Base-by-base conservation (phyloP, 53 echinoderm and acorn worm species). In the Actinopyga echinites region DNA sequence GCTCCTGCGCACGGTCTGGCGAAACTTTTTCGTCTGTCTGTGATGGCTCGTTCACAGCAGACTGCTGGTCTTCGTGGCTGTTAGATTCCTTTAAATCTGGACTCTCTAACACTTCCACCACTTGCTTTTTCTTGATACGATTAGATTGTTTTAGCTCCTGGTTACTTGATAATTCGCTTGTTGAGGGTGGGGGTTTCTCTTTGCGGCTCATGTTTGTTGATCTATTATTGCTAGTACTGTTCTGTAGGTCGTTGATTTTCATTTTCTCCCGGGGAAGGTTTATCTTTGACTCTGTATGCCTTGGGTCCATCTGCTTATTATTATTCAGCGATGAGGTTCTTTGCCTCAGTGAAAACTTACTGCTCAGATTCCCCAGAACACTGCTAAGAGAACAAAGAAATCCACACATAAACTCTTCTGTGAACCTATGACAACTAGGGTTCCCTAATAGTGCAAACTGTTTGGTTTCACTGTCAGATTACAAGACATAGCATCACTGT, bases 211-310 rank as follows among this genome's bases (percentile, higher is more conserved):
- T 2, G 21, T 44, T 44, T 71, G 71, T 37, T 42, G 71, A 26
- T 77, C 77, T 52, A 32, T 77, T 77, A 77, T 55, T 77, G 56
- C 37, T 80, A 80, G 81, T 80, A 80, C 81, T 80, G 81, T 80
- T 80, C 60, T 80, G 81, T 22, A 80, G 81, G 38, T 80, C 81
- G 63, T 80, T 80, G 60, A 80, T 42, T 80, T 62, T 59, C 81
- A 80, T 80, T 29, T 80, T 80, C 23, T 80, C 81, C 35, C 63
- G 36, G 24, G 81, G 38, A 36, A 80, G 60, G n/a, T 36, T 38
- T 37, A 44, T 59, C 58, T 80, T 80, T 13, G 81, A 80, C 37
- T 80, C 81, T 24, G 81, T 36, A 61, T 80, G 60, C 60, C 81
- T 80, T 31, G 81, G 44, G 23, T 80, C 81, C 34, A 62, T 21